Evolutionary conservation across 2,797 vertebrate species (phyloP).

Genomic region (Presbytis comata): DNA sequence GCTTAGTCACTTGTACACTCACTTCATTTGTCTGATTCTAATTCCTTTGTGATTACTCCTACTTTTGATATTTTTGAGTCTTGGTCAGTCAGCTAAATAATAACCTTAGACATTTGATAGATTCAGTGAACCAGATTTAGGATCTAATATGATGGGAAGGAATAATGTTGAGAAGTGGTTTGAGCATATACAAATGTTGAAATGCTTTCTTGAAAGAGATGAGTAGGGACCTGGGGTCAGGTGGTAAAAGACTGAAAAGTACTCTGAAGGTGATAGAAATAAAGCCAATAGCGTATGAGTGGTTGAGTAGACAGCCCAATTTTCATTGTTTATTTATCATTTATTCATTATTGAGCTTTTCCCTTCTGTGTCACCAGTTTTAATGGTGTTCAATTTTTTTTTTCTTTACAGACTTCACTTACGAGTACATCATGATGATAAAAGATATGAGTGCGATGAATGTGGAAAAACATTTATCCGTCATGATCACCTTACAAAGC

Average conservation of each 20-base stretch:
- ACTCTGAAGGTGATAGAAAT: not conserved
- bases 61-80: not conserved
- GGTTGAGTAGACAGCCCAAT: not conserved
- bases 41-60: not conserved
- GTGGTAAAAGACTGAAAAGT: not conserved
- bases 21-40: not conserved
- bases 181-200: not conserved
- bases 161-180: not conserved
- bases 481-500: constrained; percentile 98
- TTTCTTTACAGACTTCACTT: constrained; percentile 91
- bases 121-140: not conserved
- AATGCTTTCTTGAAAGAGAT: not conserved
- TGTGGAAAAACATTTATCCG: constrained; percentile 98
- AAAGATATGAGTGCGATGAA: constrained; percentile 96
- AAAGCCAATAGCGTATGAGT: not conserved
- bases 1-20: not conserved
- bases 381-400: not conserved
- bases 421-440: constrained; percentile 97
- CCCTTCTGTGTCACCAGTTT: not conserved
- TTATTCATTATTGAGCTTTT: not conserved
- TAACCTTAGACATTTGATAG: not conserved
- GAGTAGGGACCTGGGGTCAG: not conserved
- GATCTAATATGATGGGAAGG: not conserved
- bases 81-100: not conserved
- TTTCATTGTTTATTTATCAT: not conserved